Base-by-base conservation (phyloP, 2,113 vertebrate species). In the Brienomyrus longianalis region DNA sequence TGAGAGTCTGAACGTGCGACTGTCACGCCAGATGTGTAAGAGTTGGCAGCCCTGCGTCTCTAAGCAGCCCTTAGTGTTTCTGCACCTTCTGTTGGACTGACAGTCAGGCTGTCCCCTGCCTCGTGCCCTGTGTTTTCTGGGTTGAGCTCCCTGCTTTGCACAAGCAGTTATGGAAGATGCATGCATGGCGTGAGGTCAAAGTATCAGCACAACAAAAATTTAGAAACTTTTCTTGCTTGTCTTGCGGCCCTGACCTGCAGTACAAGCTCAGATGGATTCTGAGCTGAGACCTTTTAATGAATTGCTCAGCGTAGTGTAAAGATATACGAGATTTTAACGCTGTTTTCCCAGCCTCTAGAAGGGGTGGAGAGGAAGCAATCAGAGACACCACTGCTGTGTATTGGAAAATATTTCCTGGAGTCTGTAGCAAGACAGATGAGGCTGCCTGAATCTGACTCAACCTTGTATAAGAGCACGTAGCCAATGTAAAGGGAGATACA, bases 401-500 rank as follows among this genome's bases (percentile, higher is more conserved):
- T 52, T 77, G 47, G 59, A 35, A 88, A 80, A 77, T 80, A 39
- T 74, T 74, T 74, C 45, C 47, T 10, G 50, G 21, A 70, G 52
- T 88, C 51, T 54, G 50, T 80, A 84, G 35, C 43, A 59, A 85
- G 52, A 89, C 59, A 83, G 83, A 56, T 62, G 54, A 86, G 84
- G 31, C 31, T 39, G 31, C 74, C 74, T 62, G 23, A 47, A 45
- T 85, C 52, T 89, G 54, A 48, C 31, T 54, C 89, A 62, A 54
- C 35, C 80, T 62, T 47, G 80, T 48, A 70, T 86, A 83, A 83
- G 77, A 35, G 39, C 51, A 45, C 17, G 39, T 89, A 66, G 59
- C 45, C 51, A 85, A 43, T 83, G 83, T 48, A 54, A 89, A 89
- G 52, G 27, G 83, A 85, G 54, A 83, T 23, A 70, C 80, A 89